These are phyloP conservation scores for Hydropotes inermis DNA, from an alignment of 2,113 vertebrate genomes.

Conservation along the genomic window DNA sequence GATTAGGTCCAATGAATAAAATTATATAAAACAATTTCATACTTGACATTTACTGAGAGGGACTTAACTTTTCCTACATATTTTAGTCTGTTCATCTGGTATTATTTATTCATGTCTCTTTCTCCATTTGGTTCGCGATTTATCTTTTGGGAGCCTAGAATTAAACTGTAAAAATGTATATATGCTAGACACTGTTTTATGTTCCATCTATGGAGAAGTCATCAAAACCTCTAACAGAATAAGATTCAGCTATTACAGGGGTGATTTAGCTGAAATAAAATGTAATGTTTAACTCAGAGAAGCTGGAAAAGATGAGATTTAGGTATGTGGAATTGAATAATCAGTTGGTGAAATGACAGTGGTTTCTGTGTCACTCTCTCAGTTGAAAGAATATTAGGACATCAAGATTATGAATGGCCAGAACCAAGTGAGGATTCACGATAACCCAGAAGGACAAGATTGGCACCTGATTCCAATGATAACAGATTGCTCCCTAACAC, in stretches of 20 bases:
- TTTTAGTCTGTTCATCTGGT: conserved; percentile 57
- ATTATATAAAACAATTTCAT: conserved; percentile 78
- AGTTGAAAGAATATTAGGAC: conserved; percentile 67
- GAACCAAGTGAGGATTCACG: conserved; percentile 56
- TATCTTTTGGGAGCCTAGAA: conserved; percentile 60
- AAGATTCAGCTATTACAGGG: conserved; percentile 58
- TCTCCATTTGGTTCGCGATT: conserved; percentile 61
- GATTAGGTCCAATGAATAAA: conserved; percentile 69
- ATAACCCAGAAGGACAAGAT: conserved; percentile 37
- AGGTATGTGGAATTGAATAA: conserved; percentile 65
- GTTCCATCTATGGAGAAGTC: conserved; percentile 56
- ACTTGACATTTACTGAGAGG: conserved; percentile 74
- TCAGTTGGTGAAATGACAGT: conserved; percentile 61
- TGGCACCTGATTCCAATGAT: conserved; percentile 41
- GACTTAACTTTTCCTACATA: conserved; percentile 62
- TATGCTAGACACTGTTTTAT: conserved; percentile 67
- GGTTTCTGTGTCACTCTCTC: conserved; percentile 61
- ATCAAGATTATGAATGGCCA: conserved; percentile 61
- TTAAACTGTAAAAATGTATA: conserved; percentile 71
- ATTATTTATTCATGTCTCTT: conserved; percentile 69
- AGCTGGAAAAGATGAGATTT: conserved; percentile 69
- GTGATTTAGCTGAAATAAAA: conserved; percentile 70
- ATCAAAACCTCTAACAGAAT: conserved; percentile 57
- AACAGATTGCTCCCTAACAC: background rate
- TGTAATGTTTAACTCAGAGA: conserved; percentile 62